Conservation (phyloP, 1,140 invertebrate species). For the Drosophila novamexicana region DNA sequence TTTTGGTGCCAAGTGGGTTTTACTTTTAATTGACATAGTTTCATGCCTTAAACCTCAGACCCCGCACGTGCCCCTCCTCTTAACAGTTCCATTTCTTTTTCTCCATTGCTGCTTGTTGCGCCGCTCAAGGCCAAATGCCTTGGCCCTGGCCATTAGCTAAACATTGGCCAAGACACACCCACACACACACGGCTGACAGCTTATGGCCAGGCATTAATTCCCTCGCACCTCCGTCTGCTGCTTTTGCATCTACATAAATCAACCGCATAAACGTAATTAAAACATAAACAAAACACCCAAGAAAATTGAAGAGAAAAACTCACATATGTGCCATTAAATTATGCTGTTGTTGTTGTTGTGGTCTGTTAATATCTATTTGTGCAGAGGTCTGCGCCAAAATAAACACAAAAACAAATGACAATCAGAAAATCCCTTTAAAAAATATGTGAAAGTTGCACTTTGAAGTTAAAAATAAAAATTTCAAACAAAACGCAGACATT, state of each 20-base stretch:
- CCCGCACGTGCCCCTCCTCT: neutral
- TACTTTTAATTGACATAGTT: neutral
- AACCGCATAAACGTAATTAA: constrained; percentile 75
- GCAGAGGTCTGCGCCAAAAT: constrained; percentile 14
- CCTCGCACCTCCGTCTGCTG: constrained; percentile 2
- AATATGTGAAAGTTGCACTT: constrained; percentile 16
- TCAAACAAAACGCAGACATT: neutral
- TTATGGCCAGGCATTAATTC: constrained; percentile 20
- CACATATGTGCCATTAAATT: constrained; percentile 66
- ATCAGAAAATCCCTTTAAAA: constrained; percentile 46
- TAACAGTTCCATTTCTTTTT: neutral
- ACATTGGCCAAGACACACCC: constrained; percentile 29
- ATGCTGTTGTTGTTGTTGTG: constrained; percentile 13
- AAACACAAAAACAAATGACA: constrained; percentile 35
- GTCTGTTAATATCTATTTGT: constrained; percentile 10
- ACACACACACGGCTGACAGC: constrained; percentile 34
- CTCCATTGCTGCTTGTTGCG: constrained; percentile 4
- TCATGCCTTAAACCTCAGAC: neutral
- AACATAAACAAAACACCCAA: constrained; percentile 66
- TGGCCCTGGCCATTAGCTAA: constrained; percentile 18
- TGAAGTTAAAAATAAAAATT: constrained; percentile 20
- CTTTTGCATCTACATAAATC: constrained; percentile 67
- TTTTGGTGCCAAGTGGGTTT: too few relatives aligned
- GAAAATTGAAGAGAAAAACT: constrained; percentile 54
- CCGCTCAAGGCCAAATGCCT: constrained; percentile 21